These are phyloP conservation scores for Amniataba percoides DNA, from an alignment of 2,797 vertebrate genomes.

Conservation along the genomic window DNA sequence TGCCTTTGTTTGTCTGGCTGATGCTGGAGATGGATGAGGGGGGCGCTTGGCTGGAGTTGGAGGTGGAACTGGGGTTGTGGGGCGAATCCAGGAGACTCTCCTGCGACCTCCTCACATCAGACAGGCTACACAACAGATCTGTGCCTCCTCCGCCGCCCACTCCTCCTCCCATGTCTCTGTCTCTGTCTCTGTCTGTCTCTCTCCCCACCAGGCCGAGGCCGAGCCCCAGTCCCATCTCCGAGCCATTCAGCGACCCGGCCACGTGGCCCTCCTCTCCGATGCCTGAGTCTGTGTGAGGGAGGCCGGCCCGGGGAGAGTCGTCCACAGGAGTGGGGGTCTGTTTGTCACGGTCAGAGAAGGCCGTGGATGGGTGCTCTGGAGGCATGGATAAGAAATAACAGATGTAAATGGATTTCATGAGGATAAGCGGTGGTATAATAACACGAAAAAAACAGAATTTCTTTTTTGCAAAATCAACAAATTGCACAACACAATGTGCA, in stretches of 20 bases:
- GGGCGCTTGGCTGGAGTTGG: conserved; percentile 84
- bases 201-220: conserved; percentile 80
- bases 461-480: conserved; percentile 14
- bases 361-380: conserved; percentile 91
- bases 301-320: conserved; percentile 91
- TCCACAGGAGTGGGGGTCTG: conserved; percentile 90
- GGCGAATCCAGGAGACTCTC: conserved; percentile 94
- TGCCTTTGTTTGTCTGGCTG: conserved; percentile 96
- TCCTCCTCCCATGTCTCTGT: conserved; percentile 67
- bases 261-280: conserved; percentile 96
- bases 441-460: not conserved
- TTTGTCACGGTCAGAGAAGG: conserved; percentile 92
- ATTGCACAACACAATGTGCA: conserved; percentile 25
- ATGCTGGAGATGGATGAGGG: conserved; percentile 97
- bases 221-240: conserved; percentile 89
- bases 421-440: not conserved
- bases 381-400: conserved; percentile 17
- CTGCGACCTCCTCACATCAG: conserved; percentile 94
- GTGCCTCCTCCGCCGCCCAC: conserved; percentile 91
- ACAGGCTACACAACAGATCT: conserved; percentile 94
- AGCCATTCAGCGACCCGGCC: conserved; percentile 91
- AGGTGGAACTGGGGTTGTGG: conserved; percentile 71
- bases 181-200: conserved; percentile 80
- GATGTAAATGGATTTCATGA: not conserved
- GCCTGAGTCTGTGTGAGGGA: conserved; percentile 98